Base-by-base conservation (phyloP, 1,140 invertebrate genomes). In the Platorchestia sp. region DNA sequence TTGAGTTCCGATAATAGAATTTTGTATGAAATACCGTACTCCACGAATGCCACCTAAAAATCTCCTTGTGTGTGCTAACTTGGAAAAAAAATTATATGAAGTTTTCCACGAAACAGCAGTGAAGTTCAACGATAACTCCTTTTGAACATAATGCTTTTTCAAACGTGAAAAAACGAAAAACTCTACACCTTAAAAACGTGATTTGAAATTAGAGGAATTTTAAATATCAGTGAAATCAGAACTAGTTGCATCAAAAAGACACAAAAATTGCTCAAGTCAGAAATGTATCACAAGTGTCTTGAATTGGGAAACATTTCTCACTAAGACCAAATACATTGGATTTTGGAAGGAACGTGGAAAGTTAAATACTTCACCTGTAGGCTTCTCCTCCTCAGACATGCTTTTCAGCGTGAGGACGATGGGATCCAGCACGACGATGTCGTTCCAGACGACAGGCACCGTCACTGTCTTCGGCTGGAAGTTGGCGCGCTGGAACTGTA, bases 401-500 rank as follows among this genome's bases (percentile, higher is more conserved):
- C 43, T 93, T 44, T 93, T 93, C 7, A 93, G 91, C 91, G 91
- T 93, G 0, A 93, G 45, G 7, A 93, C 91, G 45, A 93, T 93
- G 10, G 91, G 91, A 19, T 93, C 91, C 36, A 93, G 91, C 0
- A 93, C 91, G 40, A 93, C 91, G 45, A 93, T 93, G 14, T 93
- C 91, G 45, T 93, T 93, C 91, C 91, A 93, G 10, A 93, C 45
- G 43, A 93, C 91, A 40, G 91, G 91, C 43, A 93, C 91, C 6
- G 91, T 93, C 91, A 93, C 91, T 3, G 91, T 93, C 91, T 93
- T 93, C 5, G 98, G 98, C 96, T 98, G 98, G 97, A 99, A 99
- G n/a, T 99, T 99, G 90, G 98, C 99, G 95, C 99, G 97, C 97
- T 99, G 98, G 97, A 99, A 99, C 97, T 99, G 99, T 95, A 99